A percentile compares a stretch with the other conserved stretches of the same genome.
These are phyloP conservation scores for Crambe crambe DNA, from an alignment of 37 sponge, comb jelly and placozoan genomes.

Conservation along the genomic window DNA sequence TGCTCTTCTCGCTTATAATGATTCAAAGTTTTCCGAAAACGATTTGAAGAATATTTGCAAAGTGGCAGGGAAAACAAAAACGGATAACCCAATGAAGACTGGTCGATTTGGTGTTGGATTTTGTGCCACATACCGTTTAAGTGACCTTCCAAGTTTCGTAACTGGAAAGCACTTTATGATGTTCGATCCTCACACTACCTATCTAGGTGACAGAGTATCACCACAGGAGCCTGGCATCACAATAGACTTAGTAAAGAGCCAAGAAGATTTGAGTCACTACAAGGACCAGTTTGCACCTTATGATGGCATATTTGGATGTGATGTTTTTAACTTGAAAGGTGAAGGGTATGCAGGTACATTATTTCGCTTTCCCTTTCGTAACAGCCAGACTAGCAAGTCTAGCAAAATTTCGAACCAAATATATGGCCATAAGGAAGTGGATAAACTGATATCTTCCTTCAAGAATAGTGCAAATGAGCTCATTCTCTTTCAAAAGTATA, in stretches of 20 bases:
- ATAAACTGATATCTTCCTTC: constrained; percentile 14
- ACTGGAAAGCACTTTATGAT: constrained; percentile 61
- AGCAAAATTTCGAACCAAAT: constrained; percentile 43
- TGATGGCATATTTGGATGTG: constrained; percentile 73
- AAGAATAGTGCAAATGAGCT: constrained; percentile 28
- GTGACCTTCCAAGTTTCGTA: constrained; percentile 86
- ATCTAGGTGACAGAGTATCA: constrained; percentile 61
- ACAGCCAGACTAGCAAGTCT: neutral
- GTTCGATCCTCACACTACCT: constrained; percentile 83
- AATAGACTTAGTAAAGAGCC: constrained; percentile 50
- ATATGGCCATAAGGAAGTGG: neutral
- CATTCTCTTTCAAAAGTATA: constrained; percentile 60
- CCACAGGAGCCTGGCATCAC: constrained; percentile 62
- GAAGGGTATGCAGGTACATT: constrained; percentile 71
- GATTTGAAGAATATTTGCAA: constrained; percentile 82
- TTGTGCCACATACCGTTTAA: constrained; percentile 75
- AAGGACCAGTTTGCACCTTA: constrained; percentile 78
- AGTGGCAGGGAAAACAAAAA: constrained; percentile 74
- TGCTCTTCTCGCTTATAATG: constrained; percentile 73
- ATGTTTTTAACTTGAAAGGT: constrained; percentile 18
- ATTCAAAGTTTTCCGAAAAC: constrained; percentile 61
- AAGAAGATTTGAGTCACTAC: constrained; percentile 31
- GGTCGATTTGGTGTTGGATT: constrained; percentile 89
- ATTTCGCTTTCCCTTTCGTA: constrained; percentile 81
- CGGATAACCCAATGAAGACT: constrained; percentile 67